phyloP scores from a whole-genome alignment of 2,113 vertebrate species.

The Pionites leucogaster region DNA sequence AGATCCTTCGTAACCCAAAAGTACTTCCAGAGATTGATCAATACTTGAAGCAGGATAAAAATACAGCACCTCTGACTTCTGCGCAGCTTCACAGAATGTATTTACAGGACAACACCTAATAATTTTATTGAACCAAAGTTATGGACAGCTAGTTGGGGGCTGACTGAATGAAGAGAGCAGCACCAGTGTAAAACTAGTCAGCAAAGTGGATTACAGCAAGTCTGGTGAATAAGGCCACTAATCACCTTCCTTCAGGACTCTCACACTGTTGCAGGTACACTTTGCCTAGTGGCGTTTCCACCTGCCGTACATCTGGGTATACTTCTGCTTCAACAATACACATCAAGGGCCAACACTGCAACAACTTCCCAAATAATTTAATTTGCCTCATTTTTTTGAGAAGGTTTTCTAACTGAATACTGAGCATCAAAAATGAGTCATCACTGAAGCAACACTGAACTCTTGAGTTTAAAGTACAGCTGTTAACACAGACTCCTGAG shows the following conservation, averaged over 20 bases:
- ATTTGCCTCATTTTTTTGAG: constrained; percentile 10
- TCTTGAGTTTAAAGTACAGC: constrained; percentile 9
- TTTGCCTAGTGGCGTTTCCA: not conserved
- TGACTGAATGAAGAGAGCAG: not conserved
- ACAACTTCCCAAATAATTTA: constrained; percentile 17
- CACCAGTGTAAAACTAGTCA: not conserved
- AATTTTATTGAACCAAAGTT: not conserved
- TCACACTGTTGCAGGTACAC: not conserved
- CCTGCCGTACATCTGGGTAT: not conserved
- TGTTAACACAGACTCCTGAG: not conserved
- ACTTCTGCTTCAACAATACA: not conserved
- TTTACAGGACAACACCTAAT: not conserved
- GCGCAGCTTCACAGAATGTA: not conserved
- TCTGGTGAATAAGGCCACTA: not conserved
- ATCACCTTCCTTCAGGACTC: not conserved
- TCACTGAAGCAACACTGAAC: not conserved
- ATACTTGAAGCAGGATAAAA: not conserved
- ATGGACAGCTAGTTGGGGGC: not conserved
- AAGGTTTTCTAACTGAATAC: constrained; percentile 12
- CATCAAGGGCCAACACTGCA: not conserved
- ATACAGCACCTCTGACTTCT: not conserved
- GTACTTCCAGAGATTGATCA: not conserved
- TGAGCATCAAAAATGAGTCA: not conserved
- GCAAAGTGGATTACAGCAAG: not conserved
- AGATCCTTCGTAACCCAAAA: not conserved